Percentiles rank a stretch among this genome's conserved stretches.
These are phyloP conservation scores for Pelochelys cantorii DNA, from an alignment of 2,797 vertebrate genomes.

Conservation along the genomic window DNA sequence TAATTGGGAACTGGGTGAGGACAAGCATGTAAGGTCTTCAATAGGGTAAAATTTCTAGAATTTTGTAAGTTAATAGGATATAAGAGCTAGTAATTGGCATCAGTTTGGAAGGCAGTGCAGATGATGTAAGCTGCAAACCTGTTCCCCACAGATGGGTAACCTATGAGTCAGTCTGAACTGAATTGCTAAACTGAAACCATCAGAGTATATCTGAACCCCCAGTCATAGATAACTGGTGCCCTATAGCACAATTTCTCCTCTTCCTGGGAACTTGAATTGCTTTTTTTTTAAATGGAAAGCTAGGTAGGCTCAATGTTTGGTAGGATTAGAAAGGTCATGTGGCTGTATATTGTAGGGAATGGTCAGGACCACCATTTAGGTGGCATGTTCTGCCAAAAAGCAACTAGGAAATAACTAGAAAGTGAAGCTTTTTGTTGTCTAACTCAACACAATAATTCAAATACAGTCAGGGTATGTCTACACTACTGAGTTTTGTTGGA, in stretches of 20 bases:
- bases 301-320: rapidly evolving
- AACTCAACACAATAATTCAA: neutral
- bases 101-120: neutral
- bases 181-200: too few species aligned
- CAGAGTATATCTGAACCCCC: neutral
- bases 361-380: neutral
- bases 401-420: neutral
- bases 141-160: neutral
- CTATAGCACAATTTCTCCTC: neutral
- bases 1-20: neutral
- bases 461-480: neutral
- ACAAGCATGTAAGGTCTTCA: neutral
- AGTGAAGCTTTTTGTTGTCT: neutral
- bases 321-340: neutral
- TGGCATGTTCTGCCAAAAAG: neutral
- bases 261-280: neutral
- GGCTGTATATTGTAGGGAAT: neutral
- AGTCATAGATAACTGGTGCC: neutral
- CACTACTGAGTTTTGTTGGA: too few species aligned
- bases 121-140: neutral
- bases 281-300: rapidly evolving
- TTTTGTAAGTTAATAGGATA: neutral
- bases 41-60: neutral
- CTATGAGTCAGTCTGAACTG: neutral
- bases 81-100: neutral